A percentile compares a stretch with the other conserved stretches of the same genome.
These are phyloP conservation scores for Nyctalus aviator DNA, from an alignment of 2,797 vertebrate genomes.

Conservation along the genomic window DNA sequence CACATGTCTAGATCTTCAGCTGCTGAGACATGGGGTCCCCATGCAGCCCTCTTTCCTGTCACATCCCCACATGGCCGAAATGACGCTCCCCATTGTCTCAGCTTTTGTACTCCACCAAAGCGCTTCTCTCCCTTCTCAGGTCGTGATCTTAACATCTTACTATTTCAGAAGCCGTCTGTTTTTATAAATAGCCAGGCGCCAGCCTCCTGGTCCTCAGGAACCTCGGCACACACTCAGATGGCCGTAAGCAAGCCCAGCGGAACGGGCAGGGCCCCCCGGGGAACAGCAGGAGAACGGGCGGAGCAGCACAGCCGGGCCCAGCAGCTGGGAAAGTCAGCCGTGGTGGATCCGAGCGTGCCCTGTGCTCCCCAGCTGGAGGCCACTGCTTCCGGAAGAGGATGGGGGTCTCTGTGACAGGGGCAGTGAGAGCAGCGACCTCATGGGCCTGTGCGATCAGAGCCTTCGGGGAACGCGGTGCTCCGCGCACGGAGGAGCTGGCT, in stretches of 20 bases:
- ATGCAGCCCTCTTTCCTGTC: background rate
- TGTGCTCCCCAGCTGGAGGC: background rate
- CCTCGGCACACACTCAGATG: background rate
- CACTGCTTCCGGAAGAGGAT: background rate
- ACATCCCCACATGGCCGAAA: background rate
- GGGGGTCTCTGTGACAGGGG: background rate
- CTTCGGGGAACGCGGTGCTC: rapidly evolving
- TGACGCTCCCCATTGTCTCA: conserved; percentile 23
- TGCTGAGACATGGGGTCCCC: background rate
- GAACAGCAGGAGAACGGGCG: background rate
- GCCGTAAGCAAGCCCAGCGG: background rate
- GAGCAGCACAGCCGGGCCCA: background rate
- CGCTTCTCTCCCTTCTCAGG: conserved; percentile 31
- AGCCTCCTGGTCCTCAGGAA: background rate
- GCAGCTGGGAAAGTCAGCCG: too few relatives aligned
- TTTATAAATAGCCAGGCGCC: conserved; percentile 54
- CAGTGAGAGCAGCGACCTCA: background rate
- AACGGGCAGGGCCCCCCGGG: background rate
- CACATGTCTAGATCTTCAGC: background rate
- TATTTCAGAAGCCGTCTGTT: conserved; percentile 53
- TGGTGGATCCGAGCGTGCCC: background rate
- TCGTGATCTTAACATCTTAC: conserved; percentile 63
- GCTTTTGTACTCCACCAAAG: background rate
- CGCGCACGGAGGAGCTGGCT: too few relatives aligned
- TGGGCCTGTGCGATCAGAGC: background rate